Base-by-base conservation (phyloP, 2,113 vertebrate species). In the Scomber colias region DNA sequence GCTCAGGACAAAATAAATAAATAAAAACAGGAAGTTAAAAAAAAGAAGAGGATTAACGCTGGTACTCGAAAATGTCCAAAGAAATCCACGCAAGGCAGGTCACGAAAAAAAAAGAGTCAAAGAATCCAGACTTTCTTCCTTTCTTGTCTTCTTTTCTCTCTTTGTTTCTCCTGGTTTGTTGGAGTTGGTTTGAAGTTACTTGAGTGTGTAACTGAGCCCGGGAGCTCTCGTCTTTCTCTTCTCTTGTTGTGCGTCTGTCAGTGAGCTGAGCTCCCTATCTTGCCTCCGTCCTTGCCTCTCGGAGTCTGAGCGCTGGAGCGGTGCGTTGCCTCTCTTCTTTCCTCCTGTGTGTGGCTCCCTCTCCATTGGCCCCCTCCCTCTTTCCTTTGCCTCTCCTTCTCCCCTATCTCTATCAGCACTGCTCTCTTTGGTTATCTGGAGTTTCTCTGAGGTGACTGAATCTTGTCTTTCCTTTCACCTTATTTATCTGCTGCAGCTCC, bases 391-490 rank as follows among this genome's bases (percentile, higher is more conserved):
- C 85, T 87, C 87, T 88, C 83, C 71, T 83, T 83, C 83, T 76
- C 82, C 70, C 75, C 75, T 78, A 70, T 86, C 90, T 84, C 87
- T 91, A 73, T 90, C 86, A 82, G 81, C 50, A 0, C 50, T 59
- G 62, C 76, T 30, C 81, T 85, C 71, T 66, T 82, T 78, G 72
- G 50, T 84, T 91, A 90, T 94, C 88, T 88, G 85, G 76, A 89
- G 88, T 90, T 86, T 91, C 84, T 86, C 86, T 83, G 88, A 91
- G 91, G 90, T 93, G 92, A 94, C 89, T 90, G 93, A 92, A 87
- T 90, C 73, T 85, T 89, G 92, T 93, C 91, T 93, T 90, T 92
- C 89, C 92, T 94, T 93, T 95, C 94, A 95, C 94, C 93, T 94
- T 95, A 95, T 95, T 94, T 93, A 95, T 95, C 90, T 90, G 83